Evolutionary conservation across 2,113 vertebrate genomes (phyloP).

Genomic region (Cepphus grylle): DNA sequence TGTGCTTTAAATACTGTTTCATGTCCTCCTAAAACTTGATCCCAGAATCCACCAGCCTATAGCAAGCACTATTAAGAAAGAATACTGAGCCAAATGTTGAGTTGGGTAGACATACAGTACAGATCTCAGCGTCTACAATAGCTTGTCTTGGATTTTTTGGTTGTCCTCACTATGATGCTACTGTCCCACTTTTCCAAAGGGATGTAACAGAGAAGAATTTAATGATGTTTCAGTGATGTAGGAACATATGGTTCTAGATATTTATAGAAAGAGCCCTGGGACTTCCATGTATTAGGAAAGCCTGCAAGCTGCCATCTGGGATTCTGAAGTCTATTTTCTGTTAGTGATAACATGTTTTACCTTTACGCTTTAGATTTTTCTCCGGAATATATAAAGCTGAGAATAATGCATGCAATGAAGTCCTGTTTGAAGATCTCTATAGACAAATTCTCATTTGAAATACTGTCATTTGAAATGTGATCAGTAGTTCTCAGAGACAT

Average conservation of each 20-base stretch:
- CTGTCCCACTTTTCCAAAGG: neutral
- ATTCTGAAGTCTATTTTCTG: neutral
- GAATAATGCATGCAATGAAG: neutral
- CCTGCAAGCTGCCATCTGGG: constrained; percentile 13
- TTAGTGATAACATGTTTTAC: neutral
- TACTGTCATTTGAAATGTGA: neutral
- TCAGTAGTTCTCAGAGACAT: neutral
- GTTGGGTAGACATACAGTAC: neutral
- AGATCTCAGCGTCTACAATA: neutral
- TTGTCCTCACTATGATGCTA: neutral
- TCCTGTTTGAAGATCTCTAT: neutral
- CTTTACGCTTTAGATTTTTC: neutral
- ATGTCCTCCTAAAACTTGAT: neutral
- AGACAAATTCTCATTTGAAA: neutral
- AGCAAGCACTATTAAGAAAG: neutral
- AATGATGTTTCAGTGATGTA: neutral
- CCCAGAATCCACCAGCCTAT: neutral
- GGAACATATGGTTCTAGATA: neutral
- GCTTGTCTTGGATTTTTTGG: neutral
- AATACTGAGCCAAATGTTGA: neutral
- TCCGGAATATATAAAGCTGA: neutral
- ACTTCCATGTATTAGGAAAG: neutral
- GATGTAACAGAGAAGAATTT: neutral
- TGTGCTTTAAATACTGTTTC: neutral
- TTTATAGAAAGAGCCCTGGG: constrained; percentile 30